Percentiles rank a stretch among this genome's conserved stretches.
Conservation (phyloP, 1,140 invertebrate species). For the Drosophila funebris region DNA sequence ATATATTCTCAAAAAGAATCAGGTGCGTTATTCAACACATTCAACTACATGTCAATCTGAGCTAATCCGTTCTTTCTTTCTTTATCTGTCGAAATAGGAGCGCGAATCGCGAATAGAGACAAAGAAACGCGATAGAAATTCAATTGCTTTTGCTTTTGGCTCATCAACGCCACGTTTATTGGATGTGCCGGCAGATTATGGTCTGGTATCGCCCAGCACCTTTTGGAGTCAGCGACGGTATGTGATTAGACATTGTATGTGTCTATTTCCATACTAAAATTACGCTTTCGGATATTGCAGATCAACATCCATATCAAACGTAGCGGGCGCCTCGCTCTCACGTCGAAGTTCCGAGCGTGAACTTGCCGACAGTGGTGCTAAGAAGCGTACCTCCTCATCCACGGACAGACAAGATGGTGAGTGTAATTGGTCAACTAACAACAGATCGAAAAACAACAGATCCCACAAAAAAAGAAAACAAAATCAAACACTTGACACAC, state of each 20-base stretch:
- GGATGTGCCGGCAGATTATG: constrained; percentile 90
- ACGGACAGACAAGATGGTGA: constrained; percentile 90
- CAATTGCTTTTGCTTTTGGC: constrained; percentile 91
- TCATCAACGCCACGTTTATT: constrained; percentile 94
- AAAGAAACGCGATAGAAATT: constrained; percentile 88
- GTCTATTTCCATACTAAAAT: too few species aligned
- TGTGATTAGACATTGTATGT: background rate
- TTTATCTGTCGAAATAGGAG: constrained; percentile 84
- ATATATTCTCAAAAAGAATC: constrained; percentile 92
- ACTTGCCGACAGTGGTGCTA: constrained; percentile 90
- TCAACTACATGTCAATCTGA: background rate
- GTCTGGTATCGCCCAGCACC: constrained; percentile 84
- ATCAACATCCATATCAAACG: constrained; percentile 94
- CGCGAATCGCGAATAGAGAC: constrained; percentile 92
- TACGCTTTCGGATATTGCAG: too few species aligned
- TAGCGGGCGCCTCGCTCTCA: constrained; percentile 89
- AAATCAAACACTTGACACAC: constrained; percentile 35
- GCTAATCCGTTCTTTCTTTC: background rate
- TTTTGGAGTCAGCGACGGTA: constrained; percentile 92
- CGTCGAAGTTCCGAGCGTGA: constrained; percentile 92
- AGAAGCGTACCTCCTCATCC: constrained; percentile 91
- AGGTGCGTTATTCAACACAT: constrained; percentile 61
- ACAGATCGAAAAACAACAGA: constrained; percentile 29
- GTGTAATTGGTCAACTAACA: constrained; percentile 45
- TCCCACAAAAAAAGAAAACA: too few species aligned